A percentile compares a stretch with the other conserved stretches of the same genome.
These are phyloP conservation scores for Drosophila sordidula DNA, from an alignment of 2,888 invertebrate genomes.

Conservation along the genomic window DNA sequence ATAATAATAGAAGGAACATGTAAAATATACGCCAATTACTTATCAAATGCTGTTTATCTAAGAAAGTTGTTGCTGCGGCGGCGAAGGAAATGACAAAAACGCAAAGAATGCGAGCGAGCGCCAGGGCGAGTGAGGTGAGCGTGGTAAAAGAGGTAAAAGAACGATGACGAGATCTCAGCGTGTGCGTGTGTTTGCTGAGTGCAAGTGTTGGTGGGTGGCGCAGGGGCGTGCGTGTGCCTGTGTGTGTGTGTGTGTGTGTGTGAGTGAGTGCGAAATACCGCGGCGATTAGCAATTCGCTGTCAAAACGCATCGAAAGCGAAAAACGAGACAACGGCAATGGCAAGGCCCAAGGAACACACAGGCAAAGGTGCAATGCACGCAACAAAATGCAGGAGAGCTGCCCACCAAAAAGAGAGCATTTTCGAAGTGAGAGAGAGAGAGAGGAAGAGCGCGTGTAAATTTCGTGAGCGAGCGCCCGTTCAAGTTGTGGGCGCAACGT, in stretches of 20 bases:
- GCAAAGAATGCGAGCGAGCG: conserved; percentile 57
- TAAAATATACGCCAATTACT: conserved; percentile 42
- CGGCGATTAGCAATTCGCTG: conserved; percentile 75
- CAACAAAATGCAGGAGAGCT: conserved; percentile 61
- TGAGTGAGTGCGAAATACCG: conserved; percentile 68
- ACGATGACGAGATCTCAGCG: conserved; percentile 20
- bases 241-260: conserved; percentile 23
- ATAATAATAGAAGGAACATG: conserved; percentile 2
- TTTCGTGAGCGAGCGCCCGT: conserved; percentile 13
- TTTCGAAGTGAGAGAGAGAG: neutral
- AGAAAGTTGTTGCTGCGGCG: conserved; percentile 32
- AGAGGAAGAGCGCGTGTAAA: conserved; percentile 14
- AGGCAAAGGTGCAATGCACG: conserved; percentile 75
- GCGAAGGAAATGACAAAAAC: conserved; percentile 66
- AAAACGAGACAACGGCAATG: conserved; percentile 36
- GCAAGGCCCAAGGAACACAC: conserved; percentile 33
- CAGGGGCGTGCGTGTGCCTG: conserved; percentile 24
- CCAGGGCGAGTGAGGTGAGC: conserved; percentile 10
- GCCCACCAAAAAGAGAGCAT: neutral
- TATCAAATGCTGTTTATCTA: conserved; percentile 60
- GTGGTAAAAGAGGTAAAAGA: conserved; percentile 20
- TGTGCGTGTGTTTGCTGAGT: conserved; percentile 11
- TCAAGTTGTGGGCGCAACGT: conserved; percentile 58
- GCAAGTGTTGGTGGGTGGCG: conserved; percentile 32
- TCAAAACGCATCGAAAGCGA: conserved; percentile 80